phyloP scores from a whole-genome alignment of 2,888 invertebrate genomes.

The Scrobipalpa costella region DNA sequence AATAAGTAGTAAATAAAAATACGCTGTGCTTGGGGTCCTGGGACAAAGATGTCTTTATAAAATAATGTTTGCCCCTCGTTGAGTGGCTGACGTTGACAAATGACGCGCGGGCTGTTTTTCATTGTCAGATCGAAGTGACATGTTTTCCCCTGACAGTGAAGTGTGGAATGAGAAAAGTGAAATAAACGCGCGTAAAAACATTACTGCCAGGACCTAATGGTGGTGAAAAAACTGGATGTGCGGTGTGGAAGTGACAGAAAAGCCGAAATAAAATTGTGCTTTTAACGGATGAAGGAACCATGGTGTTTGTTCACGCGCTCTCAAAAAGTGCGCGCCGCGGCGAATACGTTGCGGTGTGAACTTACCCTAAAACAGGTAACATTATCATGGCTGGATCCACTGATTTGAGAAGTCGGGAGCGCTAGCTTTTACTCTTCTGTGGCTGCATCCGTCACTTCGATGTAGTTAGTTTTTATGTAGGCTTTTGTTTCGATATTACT shows the following conservation, averaged over 20 bases:
- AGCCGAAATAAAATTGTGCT: neutral
- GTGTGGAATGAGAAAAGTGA: constrained; percentile 67
- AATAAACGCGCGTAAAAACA: constrained; percentile 56
- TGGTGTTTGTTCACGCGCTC: neutral
- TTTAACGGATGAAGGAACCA: neutral
- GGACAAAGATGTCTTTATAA: constrained; percentile 73
- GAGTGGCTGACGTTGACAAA: constrained; percentile 77
- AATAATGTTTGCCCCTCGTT: constrained; percentile 72
- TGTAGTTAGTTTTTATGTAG: too few relatives aligned
- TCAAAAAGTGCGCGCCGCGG: too few relatives aligned
- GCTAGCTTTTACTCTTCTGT: too few relatives aligned
- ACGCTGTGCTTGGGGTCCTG: neutral
- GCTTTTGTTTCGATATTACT: too few relatives aligned
- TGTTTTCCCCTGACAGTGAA: constrained; percentile 68
- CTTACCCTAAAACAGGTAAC: too few relatives aligned
- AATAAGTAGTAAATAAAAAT: neutral
- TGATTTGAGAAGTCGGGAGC: too few relatives aligned
- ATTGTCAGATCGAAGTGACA: constrained; percentile 77
- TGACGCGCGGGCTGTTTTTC: constrained; percentile 74
- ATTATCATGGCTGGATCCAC: too few relatives aligned
- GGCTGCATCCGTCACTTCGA: too few relatives aligned
- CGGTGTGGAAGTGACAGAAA: neutral
- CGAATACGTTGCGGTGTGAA: too few relatives aligned
- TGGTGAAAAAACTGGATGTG: constrained; percentile 27
- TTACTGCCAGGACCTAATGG: constrained; percentile 40